Base-by-base conservation (phyloP, 2,113 vertebrate species). In the Lagopus muta region DNA sequence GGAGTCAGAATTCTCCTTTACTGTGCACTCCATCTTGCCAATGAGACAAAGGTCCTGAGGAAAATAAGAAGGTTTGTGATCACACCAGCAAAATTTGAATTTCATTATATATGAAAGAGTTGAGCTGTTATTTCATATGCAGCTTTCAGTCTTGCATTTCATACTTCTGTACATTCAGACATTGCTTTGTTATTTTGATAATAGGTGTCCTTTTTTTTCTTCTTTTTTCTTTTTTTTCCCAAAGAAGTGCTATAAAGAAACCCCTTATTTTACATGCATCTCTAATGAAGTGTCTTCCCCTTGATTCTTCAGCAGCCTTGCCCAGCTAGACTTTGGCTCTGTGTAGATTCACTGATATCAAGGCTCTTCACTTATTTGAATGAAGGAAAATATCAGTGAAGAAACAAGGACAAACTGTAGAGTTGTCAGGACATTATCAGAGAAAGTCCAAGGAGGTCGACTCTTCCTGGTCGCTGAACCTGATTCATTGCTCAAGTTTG, bases 391-490 rank as follows among this genome's bases (percentile, higher is more conserved):
- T n/a, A 7, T 2, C 27, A 67, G 24, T 34, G 82, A 32, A 55
- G 13, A 21, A 64, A 19, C 3, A 7, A 3, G 9, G 27, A 12
- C 8, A 17, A 28, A 17, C 1, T 58, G 4, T 2, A 25, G 16
- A 3, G 1, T 62, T 66, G 9, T 62, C 34, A 54, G 38, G 24
- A 43, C 1, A 0, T 47, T 55, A 17, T 24, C 10, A 30, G 43
- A 58, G 19, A 34, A 74, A 90, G 8, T 38, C 38, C 42, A 60
- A 45, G 30, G 10, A 81, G 9, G 1, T n/a, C 6, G 7, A 70
- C 1, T 84, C 22, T 69, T 34, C 10, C n/a, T 79, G 8, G 7
- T 73, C 40, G 48, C 3, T 5, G 62, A 77, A 9, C 8, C 52
- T 86, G 32, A 38, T 48, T 22, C 70, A 20, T 86, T 32, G 8